Base-by-base conservation (phyloP, 2,797 vertebrate species). In the Enteromius radiatus region DNA sequence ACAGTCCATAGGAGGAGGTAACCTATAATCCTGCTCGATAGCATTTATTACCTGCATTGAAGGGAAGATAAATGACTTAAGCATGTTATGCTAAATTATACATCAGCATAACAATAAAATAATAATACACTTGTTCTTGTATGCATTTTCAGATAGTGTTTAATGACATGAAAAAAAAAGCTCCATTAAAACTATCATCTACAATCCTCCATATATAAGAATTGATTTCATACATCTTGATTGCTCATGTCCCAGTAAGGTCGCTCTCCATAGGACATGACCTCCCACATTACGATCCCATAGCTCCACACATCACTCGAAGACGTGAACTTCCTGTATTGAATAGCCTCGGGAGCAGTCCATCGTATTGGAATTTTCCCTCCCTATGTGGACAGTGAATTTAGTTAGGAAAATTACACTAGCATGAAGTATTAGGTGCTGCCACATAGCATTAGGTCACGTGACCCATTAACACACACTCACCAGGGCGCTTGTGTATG, bases 401-500 rank as follows among this genome's bases (percentile, higher is more conserved):
- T 59, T 9, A 71, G 41, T 79, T 84, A 77, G 33, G 26, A 47
- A 59, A 28, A 64, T 36, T 36, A 36, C 21, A 61, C 49, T 36
- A 33, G 47, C 1, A 67, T 45, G n/a, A 54, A 41, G 11, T 41
- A 31, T 74, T 47, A 63, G n/a, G 17, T 17, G 28, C 43, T 4
- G 19, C 45, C 21, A 68, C 23, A 70, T 61, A n/a, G 33, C 52
- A 78, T 56, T 11, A 26, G 64, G 77, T 15, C 33, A 43, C 36
- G 3, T 63, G 15, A 43, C 14, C 28, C 6, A n/a, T 38, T 64
- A 10, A 28, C 41, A 71, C 38, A 74, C n/a, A 69, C 90, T 96
- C 93, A 99, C 98, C 95, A 99, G 93, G 4, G 97, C 96, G 0
- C 98, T 98, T 84, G 98, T 99, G 91, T 99, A 99, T 15, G 98